Evolutionary conservation across 2,797 vertebrate genomes (phyloP).

Genomic region (Gorsachius magnificus): DNA sequence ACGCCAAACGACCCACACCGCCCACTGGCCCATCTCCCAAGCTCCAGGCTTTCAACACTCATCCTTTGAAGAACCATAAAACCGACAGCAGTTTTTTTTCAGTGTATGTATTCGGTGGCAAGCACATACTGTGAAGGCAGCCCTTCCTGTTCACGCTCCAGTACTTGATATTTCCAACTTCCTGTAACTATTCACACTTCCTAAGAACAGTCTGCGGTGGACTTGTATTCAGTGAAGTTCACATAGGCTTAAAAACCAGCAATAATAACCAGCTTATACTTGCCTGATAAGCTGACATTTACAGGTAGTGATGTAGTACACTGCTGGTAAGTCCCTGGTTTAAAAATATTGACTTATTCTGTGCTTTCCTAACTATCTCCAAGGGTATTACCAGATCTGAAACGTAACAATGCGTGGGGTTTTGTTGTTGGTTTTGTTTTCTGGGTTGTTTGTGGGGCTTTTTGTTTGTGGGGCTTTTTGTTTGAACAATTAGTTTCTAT

Average conservation of each 20-base stretch:
- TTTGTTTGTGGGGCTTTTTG: not conserved
- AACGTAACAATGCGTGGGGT: not conserved
- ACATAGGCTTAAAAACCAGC: not conserved
- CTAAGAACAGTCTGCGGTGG: not conserved
- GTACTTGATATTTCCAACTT: slow-evolving; percentile 1
- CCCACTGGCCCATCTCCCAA: not conserved
- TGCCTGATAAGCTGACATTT: not conserved
- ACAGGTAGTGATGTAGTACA: not conserved
- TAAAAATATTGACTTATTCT: not conserved
- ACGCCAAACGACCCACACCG: fast-evolving
- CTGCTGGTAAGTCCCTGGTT: not conserved
- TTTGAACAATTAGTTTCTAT: not conserved
- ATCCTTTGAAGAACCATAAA: not conserved
- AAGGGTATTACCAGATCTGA: not conserved
- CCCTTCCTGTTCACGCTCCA: slow-evolving; percentile 27
- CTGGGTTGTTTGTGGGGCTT: not conserved
- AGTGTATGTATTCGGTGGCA: not conserved
- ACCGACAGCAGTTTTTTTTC: not conserved
- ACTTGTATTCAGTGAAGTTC: not conserved
- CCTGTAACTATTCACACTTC: slow-evolving; percentile 38
- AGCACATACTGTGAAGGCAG: not conserved
- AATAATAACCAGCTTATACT: not conserved
- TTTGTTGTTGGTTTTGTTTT: not conserved
- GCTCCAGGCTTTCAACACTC: not conserved
- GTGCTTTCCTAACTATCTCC: not conserved